Base-by-base conservation (phyloP, 2,797 vertebrate species). In the Oreonectes daqikongensis region DNA sequence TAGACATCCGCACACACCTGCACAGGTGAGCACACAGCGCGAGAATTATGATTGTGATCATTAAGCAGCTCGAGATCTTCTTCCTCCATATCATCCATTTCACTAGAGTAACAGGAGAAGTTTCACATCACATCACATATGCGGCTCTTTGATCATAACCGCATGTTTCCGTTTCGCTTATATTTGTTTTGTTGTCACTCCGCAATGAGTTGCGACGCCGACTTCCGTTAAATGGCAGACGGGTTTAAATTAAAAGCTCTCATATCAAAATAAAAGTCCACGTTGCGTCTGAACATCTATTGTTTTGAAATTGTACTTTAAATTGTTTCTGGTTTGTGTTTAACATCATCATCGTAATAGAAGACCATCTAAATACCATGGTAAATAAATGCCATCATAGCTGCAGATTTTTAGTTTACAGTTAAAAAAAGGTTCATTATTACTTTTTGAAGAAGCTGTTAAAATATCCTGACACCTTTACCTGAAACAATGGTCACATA, bases 11-110 rank as follows among this genome's bases (percentile, higher is more conserved):
- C 11, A 15, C 65, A 48, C 46, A 53, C 30, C 50, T 52, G 52
- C 22, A 5, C 22, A 24, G 52, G 22, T 55, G 52, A 55, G 22
- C 22, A 12, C 1, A 35, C 11, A 10, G 35, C 53, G 11, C 11
- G 32, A 15, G 46, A 38, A 35, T 66, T 65, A 9, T 68, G 65
- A 32, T 60, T 48, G 50, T 68, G 28, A 38, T 69, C 74, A 55
- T 77, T 55, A 0, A 42, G 10, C 61, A 14, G 7, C 6, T 61
- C 57, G 42, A 35, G 1, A 26, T 15, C 32, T 17, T 70, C 57
- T 40, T 60, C 72, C 50, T 75, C 38, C 50, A 75, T 75, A 26
- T 66, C 73, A 40, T 75, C 52, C 64, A 75, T 75, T 15, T 40
- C 3, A 38, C 32, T 17, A 32, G 52, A 17, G 35, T 12, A 14